Conservation (phyloP, 64 coral and sea anemone genomes). For the Montipora efflorescens region DNA sequence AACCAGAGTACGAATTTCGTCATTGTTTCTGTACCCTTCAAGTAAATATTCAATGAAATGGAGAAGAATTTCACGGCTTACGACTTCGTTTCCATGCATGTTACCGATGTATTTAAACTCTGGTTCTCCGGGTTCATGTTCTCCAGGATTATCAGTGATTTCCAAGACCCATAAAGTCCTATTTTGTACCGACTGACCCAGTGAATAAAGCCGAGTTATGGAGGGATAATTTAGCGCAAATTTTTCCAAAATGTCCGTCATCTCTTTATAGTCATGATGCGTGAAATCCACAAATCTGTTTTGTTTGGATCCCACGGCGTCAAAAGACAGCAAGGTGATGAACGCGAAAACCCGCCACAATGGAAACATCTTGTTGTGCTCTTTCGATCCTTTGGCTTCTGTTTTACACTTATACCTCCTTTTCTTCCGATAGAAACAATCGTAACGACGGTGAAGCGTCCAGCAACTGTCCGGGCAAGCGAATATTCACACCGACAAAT, state of each 20-base stretch:
- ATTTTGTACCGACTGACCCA: slow-evolving; percentile 77
- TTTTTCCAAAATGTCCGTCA: slow-evolving; percentile 68
- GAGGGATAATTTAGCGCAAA: slow-evolving; percentile 50
- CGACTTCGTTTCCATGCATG: slow-evolving; percentile 99
- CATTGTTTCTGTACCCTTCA: slow-evolving; percentile 74
- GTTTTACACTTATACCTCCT: neutral
- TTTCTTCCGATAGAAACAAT: neutral
- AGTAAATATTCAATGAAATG: slow-evolving; percentile 82
- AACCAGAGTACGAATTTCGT: slow-evolving; percentile 77
- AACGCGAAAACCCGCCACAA: slow-evolving; percentile 7
- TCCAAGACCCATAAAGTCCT: slow-evolving; percentile 90
- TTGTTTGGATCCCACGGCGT: neutral
- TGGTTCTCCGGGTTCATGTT: slow-evolving; percentile 85
- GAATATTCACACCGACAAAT: neutral
- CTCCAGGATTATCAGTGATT: slow-evolving; percentile 88
- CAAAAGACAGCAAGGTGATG: neutral
- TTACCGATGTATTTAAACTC: slow-evolving; percentile 98
- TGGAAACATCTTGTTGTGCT: neutral
- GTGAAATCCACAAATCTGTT: slow-evolving; percentile 55
- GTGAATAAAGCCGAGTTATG: slow-evolving; percentile 76
- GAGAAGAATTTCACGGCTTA: slow-evolving; percentile 91
- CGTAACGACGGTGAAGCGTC: neutral
- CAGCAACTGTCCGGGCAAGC: neutral
- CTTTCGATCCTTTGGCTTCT: neutral
- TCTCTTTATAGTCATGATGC: slow-evolving; percentile 86